Conservation (phyloP, 2,797 vertebrate genomes). For the Chaetodon trifasciatus region DNA sequence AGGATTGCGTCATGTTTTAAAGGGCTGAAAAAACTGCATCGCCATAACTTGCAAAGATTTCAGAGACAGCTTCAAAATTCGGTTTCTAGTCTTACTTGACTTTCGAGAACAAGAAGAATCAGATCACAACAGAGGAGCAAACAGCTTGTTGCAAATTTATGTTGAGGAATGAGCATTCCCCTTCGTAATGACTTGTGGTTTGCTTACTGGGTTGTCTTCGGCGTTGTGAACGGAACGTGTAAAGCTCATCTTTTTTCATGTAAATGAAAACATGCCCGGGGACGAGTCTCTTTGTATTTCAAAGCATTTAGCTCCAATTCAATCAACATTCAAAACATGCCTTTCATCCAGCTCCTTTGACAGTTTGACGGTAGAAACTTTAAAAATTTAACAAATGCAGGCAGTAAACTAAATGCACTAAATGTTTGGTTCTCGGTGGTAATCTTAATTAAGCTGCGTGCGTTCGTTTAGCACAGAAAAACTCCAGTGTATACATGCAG, state of each 20-base stretch:
- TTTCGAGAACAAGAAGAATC: neutral
- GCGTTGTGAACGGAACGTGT: conserved; percentile 1
- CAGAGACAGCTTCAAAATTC: neutral
- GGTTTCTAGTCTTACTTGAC: neutral
- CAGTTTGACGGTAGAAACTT: neutral
- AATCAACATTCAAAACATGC: neutral
- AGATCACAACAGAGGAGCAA: neutral
- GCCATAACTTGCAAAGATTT: neutral
- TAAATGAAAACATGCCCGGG: conserved; percentile 2
- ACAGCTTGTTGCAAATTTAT: neutral
- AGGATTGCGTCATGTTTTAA: neutral
- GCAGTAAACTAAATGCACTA: neutral
- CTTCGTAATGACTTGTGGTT: neutral
- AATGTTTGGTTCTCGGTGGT: neutral
- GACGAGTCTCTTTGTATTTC: neutral
- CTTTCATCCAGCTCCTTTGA: conserved; percentile 3
- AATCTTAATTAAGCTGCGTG: neutral
- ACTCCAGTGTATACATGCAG: neutral
- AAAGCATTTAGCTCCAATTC: neutral
- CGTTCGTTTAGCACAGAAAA: neutral
- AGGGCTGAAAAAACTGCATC: neutral
- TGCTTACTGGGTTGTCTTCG: conserved; percentile 12
- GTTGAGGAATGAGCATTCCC: conserved; percentile 16
- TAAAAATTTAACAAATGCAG: neutral
- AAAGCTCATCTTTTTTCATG: conserved; percentile 22